Evolutionary conservation across 1,140 invertebrate genomes (phyloP).

Genomic region (Zaprionus lachaisei): DNA sequence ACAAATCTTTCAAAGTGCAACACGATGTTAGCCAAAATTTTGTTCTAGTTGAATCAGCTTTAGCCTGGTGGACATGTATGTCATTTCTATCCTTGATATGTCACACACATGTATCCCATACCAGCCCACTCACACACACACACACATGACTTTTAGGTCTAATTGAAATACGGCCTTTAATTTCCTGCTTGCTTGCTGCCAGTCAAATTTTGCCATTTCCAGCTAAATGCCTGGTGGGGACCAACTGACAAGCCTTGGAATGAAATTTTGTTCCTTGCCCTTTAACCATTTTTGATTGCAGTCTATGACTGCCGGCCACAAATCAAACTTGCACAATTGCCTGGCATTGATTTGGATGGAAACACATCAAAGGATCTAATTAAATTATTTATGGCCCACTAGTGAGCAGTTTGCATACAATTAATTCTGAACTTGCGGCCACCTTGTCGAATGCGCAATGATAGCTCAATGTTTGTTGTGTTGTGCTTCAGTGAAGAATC

Average conservation of each 20-base stretch:
- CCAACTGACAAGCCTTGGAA: background rate
- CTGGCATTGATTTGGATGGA: conserved; percentile 28
- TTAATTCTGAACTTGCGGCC: conserved; percentile 31
- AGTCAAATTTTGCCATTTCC: conserved; percentile 30
- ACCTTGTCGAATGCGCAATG: conserved; percentile 18
- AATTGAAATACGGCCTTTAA: conserved; percentile 48
- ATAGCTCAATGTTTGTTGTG: background rate
- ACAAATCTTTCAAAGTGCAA: conserved; percentile 55
- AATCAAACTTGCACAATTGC: conserved; percentile 24
- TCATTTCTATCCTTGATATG: conserved; percentile 36
- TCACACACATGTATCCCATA: background rate
- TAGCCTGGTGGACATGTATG: conserved; percentile 20
- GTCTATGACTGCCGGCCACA: conserved; percentile 27
- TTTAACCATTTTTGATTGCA: conserved; percentile 13
- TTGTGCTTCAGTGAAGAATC: background rate
- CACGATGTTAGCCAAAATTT: conserved; percentile 20
- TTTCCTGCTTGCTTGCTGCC: conserved; percentile 35
- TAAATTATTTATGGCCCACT: conserved; percentile 42
- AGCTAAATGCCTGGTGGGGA: conserved; percentile 21
- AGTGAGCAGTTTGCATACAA: conserved; percentile 34
- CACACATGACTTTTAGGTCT: conserved; percentile 6
- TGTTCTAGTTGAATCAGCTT: background rate
- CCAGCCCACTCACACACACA: background rate
- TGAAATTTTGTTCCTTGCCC: conserved; percentile 11
- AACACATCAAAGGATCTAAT: conserved; percentile 16